Percentiles rank a stretch among this genome's conserved stretches.
These are phyloP conservation scores for Heliconius charithonia DNA, from an alignment of 2,888 invertebrate species.

Conservation along the genomic window DNA sequence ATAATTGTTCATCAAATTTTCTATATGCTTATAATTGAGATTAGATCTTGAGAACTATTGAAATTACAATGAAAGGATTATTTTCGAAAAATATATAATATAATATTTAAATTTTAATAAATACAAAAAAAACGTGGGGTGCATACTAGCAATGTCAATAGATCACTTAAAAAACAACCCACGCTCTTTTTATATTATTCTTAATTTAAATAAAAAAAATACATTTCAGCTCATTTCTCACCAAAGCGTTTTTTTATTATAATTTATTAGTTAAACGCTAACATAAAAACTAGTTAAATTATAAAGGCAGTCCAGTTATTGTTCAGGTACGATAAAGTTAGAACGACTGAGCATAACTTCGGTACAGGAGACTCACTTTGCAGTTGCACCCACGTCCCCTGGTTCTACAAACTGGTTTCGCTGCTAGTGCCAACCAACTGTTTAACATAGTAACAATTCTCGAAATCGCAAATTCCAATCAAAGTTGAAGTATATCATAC, in stretches of 20 bases:
- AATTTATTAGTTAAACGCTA: neutral
- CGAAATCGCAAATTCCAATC: conserved; percentile 68
- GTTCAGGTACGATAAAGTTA: neutral
- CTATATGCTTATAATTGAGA: no score
- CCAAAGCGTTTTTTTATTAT: neutral
- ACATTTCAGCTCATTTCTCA: no score
- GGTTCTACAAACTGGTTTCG: conserved; percentile 63
- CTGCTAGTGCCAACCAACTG: conserved; percentile 51
- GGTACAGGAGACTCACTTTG: conserved; percentile 60
- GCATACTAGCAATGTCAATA: no score
- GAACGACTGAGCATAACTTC: conserved; percentile 54
- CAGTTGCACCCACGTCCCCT: conserved; percentile 61
- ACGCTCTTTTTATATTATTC: no score
- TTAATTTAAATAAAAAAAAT: no score
- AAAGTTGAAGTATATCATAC: conserved; percentile 42
- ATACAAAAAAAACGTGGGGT: no score
- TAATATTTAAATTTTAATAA: no score
- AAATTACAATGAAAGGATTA: neutral
- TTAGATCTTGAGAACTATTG: neutral
- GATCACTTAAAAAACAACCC: no score
- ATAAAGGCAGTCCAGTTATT: neutral
- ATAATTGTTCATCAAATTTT: neutral
- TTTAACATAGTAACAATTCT: conserved; percentile 59
- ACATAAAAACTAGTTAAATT: neutral
- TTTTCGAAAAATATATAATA: neutral